phyloP scores from a whole-genome alignment of 2,888 invertebrate genomes.

The Iselma pallidipennis region DNA sequence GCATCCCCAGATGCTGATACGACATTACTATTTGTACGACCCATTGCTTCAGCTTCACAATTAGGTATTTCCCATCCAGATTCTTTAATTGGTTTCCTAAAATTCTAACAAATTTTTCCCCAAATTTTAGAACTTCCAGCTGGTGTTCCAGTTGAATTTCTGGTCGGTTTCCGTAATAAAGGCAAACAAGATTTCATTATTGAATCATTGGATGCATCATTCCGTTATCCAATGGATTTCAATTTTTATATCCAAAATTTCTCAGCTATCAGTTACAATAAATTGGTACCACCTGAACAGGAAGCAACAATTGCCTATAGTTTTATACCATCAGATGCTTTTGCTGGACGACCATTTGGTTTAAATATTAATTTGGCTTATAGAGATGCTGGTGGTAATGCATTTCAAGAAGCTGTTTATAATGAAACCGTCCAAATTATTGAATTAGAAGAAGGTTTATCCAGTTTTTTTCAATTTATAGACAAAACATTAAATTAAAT shows the following conservation, averaged over 20 bases:
- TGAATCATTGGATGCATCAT: slow-evolving; percentile 94
- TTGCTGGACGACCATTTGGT: slow-evolving; percentile 95
- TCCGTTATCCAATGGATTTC: slow-evolving; percentile 99
- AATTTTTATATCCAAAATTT: slow-evolving; percentile 98
- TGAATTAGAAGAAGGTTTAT: slow-evolving; percentile 88
- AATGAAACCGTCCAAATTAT: slow-evolving; percentile 97
- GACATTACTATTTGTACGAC: slow-evolving; percentile 85
- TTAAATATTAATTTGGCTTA: slow-evolving; percentile 91
- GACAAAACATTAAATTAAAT: not conserved
- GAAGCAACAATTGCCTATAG: slow-evolving; percentile 96
- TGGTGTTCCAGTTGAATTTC: slow-evolving; percentile 89
- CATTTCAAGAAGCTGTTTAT: slow-evolving; percentile 88
- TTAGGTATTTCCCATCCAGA: slow-evolving; percentile 67
- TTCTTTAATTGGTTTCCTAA: no score
- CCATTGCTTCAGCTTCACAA: slow-evolving; percentile 64
- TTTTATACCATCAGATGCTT: slow-evolving; percentile 94
- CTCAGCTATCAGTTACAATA: slow-evolving; percentile 85
- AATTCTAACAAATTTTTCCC: not conserved
- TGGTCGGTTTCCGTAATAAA: slow-evolving; percentile 96
- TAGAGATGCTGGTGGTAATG: slow-evolving; percentile 73
- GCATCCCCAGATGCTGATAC: slow-evolving; percentile 93
- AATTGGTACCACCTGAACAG: slow-evolving; percentile 84
- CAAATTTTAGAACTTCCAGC: slow-evolving; percentile 78
- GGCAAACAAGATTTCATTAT: slow-evolving; percentile 89
- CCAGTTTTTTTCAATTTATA: slow-evolving; percentile 6